phyloP scores from a whole-genome alignment of 2,113 vertebrate genomes.

The Antechinus stuartii region DNA sequence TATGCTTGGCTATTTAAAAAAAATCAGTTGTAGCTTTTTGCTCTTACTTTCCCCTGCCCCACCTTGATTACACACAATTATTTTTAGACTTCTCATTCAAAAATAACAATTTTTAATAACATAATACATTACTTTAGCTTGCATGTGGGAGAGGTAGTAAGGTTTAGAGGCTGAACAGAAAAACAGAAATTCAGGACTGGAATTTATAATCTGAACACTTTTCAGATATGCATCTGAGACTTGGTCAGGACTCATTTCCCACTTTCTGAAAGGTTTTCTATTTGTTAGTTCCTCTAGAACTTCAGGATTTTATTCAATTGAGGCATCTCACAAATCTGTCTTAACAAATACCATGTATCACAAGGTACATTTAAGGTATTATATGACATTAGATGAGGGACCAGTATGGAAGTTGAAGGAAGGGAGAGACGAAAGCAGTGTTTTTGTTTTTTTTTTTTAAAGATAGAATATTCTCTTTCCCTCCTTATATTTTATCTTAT shows the following conservation, averaged over 20 bases:
- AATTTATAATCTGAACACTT: neutral
- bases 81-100: slow-evolving; percentile 16
- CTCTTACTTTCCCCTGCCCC: neutral
- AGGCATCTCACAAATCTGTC: neutral
- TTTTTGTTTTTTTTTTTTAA: neutral
- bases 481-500: neutral
- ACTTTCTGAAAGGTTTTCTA: neutral
- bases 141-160: neutral
- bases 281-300: neutral
- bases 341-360: neutral
- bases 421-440: neutral
- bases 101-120: slow-evolving; percentile 23
- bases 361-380: neutral
- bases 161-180: neutral
- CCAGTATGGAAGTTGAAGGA: neutral
- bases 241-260: neutral
- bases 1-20: neutral
- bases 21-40: neutral
- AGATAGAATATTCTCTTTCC: neutral
- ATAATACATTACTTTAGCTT: slow-evolving; percentile 42
- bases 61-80: slow-evolving; percentile 8
- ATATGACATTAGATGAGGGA: neutral
- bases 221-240: neutral
- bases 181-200: neutral
- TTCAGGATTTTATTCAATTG: neutral